Base-by-base conservation (phyloP, 2,888 invertebrate species). In the Scelioninae gen. 1 region DNA sequence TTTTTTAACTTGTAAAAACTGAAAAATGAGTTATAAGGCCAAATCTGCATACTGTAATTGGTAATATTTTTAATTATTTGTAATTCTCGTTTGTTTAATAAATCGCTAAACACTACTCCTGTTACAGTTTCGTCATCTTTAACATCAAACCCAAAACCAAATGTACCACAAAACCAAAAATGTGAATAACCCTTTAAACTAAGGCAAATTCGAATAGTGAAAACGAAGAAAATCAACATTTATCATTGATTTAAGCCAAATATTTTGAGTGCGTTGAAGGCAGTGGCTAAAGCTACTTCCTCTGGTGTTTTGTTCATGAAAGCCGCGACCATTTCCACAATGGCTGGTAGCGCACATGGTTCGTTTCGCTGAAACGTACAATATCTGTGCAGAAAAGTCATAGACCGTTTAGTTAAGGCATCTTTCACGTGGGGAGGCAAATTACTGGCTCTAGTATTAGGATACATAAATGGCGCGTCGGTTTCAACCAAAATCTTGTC, bases 321-420 rank as follows among this genome's bases (percentile, higher is more conserved):
- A 16, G 97, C 97, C n/a, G 98, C 97, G 85, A 98, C 96, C 94
- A 98, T 95, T 93, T 98, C 98, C 55, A 98, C 97, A 66, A 98
- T 96, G 51, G 97, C 97, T 9, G 98, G 97, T 86, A 98, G 93
- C 53, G 98, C 97, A 93, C 98, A 98, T 0, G 98, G 98, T 93
- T 98, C 98, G 93, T 98, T 98, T 87, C 98, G 95, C 93, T 98
- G 98, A 93, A 98, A 98, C 84, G 98, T 97, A 93, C 98, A 98
- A 93, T 98, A 98, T 86, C 98, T 95, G 91, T 96, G 96, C 88
- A 97, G 94, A 93, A 96, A 97, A 86, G 94, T 95, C 94, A 96
- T 94, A 43, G 97, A 96, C 91, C 97, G 95, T 93, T 97, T 96
- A 29, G 98, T 97, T 79, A 98, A 94, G 83, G 96, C 95, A 90